Evolutionary conservation across 1,140 invertebrate species (phyloP), one percentile per base, ranked within the genome.

Genomic region (Drosophila orosa): DNA sequence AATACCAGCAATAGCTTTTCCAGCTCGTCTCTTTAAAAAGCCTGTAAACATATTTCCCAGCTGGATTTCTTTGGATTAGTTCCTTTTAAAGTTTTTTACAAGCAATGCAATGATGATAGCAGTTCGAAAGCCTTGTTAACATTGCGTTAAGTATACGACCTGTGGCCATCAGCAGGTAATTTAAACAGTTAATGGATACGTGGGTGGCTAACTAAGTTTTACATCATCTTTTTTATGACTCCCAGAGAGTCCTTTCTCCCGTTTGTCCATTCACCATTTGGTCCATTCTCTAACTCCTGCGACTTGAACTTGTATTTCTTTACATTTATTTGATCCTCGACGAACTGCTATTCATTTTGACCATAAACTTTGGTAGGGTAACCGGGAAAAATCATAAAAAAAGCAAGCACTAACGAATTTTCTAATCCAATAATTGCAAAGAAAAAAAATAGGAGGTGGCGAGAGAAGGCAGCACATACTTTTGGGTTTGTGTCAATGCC

Each of bases 361-460:
- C 31, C 48, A 62, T 74, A 52, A 65, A 65, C 37, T 29, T n/a
- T 39, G 33, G 42, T 47, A 35, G 48, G 24, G 45, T 47, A 73
- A 59, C 45, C 25, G n/a, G 10, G 24, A 72, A 47, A 80, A 50
- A 45, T 35, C 50, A 35, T 71, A 39, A 59, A 57, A 44, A 48
- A 45, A 17, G 19, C 17, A 25, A 45, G 24, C 27, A 33, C 61
- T 74, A 89, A 77, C 84, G 83, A 76, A 78, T 77, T 83, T 80
- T 78, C 80, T 74, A 89, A 87, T 89, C 76, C 66, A 84, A 80
- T 89, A 80, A 82, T 82, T 87, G 73, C 45, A 66, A 75, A 37
- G 15, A 25, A 15, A n/a, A n/a, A 47, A 27, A 25, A 17, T 17
- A 47, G 3, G 24, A 56, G 50, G 40, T 56, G 67, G 22, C 50